Evolutionary conservation across 2,113 vertebrate genomes (phyloP).

Genomic region (Nibea coibor): DNA sequence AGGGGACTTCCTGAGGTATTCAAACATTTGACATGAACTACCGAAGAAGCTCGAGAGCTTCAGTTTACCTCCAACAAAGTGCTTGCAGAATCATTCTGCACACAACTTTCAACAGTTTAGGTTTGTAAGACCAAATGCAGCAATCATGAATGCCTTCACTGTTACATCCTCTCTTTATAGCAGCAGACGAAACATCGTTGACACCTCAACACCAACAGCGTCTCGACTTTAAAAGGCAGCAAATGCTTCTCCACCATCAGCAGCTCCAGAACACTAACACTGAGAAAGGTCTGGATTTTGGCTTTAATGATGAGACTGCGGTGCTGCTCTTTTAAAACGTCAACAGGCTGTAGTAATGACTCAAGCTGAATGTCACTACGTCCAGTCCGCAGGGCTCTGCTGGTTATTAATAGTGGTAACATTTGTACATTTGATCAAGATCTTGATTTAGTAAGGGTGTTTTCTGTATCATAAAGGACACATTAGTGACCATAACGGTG

Average conservation of each 20-base stretch:
- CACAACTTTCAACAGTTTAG: too few species aligned
- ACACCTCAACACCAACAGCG: neutral
- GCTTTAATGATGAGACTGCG: neutral
- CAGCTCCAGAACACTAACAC: neutral
- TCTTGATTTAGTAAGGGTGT: neutral
- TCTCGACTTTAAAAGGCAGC: too few species aligned
- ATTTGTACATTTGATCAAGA: neutral
- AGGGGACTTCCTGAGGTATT: too few species aligned
- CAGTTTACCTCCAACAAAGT: neutral
- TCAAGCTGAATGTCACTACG: neutral
- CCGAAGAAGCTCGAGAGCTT: neutral
- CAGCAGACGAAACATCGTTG: neutral
- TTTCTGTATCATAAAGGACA: neutral
- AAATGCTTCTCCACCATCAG: neutral
- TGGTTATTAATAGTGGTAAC: neutral
- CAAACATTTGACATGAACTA: neutral
- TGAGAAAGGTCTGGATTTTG: neutral
- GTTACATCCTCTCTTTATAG: neutral
- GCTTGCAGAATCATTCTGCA: neutral
- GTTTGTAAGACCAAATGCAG: neutral
- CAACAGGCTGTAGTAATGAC: too few species aligned
- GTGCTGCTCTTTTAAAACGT: too few species aligned
- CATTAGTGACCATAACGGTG: neutral
- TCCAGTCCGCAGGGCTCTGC: neutral
- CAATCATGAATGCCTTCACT: neutral